These are phyloP conservation scores for Todiramphus chloris DNA, from an alignment of 2,113 vertebrate species.

Conservation along the genomic window DNA sequence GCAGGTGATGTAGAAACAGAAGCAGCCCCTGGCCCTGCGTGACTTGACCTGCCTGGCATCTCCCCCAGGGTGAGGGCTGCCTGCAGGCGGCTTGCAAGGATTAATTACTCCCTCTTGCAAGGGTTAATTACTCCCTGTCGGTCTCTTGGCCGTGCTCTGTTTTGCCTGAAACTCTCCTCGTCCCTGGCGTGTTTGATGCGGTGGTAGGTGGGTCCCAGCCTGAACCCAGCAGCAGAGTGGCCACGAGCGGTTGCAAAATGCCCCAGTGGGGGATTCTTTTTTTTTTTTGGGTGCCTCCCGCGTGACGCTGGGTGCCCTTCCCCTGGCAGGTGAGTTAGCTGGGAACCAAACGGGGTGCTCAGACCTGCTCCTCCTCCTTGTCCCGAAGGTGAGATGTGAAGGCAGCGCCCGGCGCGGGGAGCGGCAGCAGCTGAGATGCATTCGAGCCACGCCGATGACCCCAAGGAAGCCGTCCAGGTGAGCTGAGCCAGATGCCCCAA, in stretches of 20 bases:
- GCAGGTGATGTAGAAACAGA: not conserved
- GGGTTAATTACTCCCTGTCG: not conserved
- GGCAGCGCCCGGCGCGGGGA: not conserved
- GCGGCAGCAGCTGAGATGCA: conserved; percentile 80
- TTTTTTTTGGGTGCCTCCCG: too few species aligned
- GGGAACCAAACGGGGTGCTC: not conserved
- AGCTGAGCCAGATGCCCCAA: conserved; percentile 27
- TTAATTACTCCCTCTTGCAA: not conserved
- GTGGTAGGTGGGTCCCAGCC: not conserved
- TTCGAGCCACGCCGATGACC: conserved; percentile 78
- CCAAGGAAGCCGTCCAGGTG: conserved; percentile 86
- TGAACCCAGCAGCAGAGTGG: not conserved
- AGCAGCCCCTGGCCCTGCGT: not conserved
- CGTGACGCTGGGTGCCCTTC: not conserved
- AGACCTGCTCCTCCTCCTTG: not conserved
- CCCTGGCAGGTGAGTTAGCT: not conserved
- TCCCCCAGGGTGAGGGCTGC: not conserved
- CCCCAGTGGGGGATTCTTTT: not conserved
- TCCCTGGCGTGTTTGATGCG: fast-evolving
- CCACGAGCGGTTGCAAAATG: fast-evolving
- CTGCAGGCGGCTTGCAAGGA: not conserved
- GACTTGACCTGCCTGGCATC: not conserved
- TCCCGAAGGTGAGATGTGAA: conserved; percentile 78
- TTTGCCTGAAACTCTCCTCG: not conserved
- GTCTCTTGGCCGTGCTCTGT: not conserved